Conservation (phyloP, 2,113 vertebrate species). For the Hippocampus mohnikei region DNA sequence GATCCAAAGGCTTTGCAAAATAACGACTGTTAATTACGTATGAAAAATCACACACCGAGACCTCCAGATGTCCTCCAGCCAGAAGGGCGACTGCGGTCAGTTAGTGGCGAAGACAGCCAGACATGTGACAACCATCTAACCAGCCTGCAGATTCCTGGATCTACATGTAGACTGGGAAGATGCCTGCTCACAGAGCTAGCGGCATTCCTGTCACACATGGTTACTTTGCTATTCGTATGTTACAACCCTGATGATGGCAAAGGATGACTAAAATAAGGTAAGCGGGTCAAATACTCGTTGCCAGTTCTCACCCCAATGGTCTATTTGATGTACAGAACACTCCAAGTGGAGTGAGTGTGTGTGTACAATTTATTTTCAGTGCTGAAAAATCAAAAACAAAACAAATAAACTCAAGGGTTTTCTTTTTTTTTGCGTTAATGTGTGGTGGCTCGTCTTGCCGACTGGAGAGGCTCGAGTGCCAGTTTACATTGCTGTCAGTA, state of each 20-base stretch:
- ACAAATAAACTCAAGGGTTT: too few species aligned
- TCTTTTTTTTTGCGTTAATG: too few species aligned
- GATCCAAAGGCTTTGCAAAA: too few species aligned
- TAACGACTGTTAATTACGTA: too few species aligned
- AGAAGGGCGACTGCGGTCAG: not conserved
- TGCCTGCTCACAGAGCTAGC: slow-evolving; percentile 87
- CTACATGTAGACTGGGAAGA: slow-evolving; percentile 95
- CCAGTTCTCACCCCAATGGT: not conserved
- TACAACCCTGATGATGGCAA: slow-evolving; percentile 7
- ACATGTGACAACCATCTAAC: slow-evolving; percentile 96
- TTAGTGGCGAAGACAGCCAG: slow-evolving; percentile 67
- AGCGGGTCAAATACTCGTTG: not conserved
- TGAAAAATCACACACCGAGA: too few species aligned
- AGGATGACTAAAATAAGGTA: not conserved
- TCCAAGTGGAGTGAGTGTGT: not conserved
- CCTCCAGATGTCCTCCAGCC: too few species aligned
- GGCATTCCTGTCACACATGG: slow-evolving; percentile 14
- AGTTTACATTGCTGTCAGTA: too few species aligned
- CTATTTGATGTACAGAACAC: not conserved
- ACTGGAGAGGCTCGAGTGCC: too few species aligned
- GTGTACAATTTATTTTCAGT: too few species aligned
- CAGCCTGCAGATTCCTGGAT: slow-evolving; percentile 95
- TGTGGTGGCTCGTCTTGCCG: too few species aligned
- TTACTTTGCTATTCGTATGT: slow-evolving; percentile 1
- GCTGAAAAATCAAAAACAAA: too few species aligned